A percentile compares a stretch with the other conserved stretches of the same genome.
phyloP scores from a whole-genome alignment of 1,140 invertebrate species.

The Pseudomyrmex flavicornis region DNA sequence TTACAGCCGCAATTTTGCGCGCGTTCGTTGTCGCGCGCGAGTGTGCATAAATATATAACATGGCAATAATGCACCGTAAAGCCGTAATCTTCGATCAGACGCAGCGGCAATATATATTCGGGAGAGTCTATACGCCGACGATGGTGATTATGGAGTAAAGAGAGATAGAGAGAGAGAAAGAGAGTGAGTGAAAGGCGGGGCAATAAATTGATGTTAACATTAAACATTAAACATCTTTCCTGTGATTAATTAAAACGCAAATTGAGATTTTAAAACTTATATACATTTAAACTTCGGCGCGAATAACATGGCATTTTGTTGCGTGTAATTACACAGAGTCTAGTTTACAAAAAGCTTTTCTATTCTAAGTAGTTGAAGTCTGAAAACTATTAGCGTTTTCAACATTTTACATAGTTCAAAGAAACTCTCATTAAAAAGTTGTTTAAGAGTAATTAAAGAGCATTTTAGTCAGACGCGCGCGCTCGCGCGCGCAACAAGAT shows the following conservation, averaged over 20 bases:
- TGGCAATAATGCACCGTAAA: constrained; percentile 42
- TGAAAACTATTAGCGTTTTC: not conserved
- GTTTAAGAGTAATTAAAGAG: constrained; percentile 5
- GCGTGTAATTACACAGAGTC: not conserved
- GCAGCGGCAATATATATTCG: constrained; percentile 24
- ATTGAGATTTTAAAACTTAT: not conserved
- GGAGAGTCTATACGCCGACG: not conserved
- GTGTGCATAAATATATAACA: constrained; percentile 40
- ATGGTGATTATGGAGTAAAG: not conserved
- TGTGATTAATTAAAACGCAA: not conserved
- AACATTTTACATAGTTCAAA: not conserved
- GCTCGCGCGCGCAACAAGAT: not conserved
- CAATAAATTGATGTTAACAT: not conserved
- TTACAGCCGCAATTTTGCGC: constrained; percentile 49
- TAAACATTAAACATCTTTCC: not conserved
- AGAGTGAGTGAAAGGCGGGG: not conserved
- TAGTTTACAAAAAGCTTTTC: constrained; percentile 1
- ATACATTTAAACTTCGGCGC: not conserved
- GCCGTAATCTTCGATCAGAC: constrained; percentile 37
- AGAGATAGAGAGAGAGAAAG: not conserved
- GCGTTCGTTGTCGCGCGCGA: not conserved
- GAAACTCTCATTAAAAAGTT: not conserved
- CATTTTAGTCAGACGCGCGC: not conserved
- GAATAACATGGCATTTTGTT: not conserved
- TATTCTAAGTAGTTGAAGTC: constrained; percentile 4